A percentile compares a stretch with the other conserved stretches of the same genome.
These are phyloP conservation scores for Cheirogaleus medius DNA, from an alignment of 2,113 vertebrate species.

Conservation along the genomic window DNA sequence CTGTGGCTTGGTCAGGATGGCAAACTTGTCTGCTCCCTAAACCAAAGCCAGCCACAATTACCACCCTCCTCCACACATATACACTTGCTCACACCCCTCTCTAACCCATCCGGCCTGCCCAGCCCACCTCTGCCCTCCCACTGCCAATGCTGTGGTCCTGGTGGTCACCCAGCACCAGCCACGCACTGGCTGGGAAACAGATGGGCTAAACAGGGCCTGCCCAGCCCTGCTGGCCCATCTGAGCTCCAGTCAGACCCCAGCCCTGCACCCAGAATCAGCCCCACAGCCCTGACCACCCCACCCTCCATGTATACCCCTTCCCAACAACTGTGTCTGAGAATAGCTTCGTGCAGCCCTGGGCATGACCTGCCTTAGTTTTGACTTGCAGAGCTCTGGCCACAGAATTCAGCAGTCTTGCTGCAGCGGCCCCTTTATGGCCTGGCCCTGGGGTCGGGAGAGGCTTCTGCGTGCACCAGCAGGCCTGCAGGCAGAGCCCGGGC, in stretches of 20 bases:
- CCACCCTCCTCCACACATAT: neutral
- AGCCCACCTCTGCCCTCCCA: neutral
- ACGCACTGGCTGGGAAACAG: neutral
- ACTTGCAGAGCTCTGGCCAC: neutral
- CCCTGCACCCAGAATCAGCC: neutral
- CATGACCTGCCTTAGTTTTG: neutral
- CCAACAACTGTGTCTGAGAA: neutral
- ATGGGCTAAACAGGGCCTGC: neutral
- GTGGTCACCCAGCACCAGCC: neutral
- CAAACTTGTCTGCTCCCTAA: neutral
- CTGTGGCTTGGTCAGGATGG: neutral
- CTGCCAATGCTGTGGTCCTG: neutral
- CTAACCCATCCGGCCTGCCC: neutral
- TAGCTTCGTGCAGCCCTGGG: neutral
- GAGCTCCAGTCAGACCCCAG: neutral
- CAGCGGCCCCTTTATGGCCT: neutral
- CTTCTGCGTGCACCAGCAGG: neutral
- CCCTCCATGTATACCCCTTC: neutral
- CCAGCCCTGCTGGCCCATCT: neutral
- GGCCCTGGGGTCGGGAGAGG: neutral
- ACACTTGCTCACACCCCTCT: neutral
- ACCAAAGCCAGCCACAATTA: neutral
- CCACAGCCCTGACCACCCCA: neutral
- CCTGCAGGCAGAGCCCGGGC: fast-evolving
- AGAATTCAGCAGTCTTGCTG: neutral